phyloP scores from a whole-genome alignment of 2,797 vertebrate genomes.

The Syngnathus acus region DNA sequence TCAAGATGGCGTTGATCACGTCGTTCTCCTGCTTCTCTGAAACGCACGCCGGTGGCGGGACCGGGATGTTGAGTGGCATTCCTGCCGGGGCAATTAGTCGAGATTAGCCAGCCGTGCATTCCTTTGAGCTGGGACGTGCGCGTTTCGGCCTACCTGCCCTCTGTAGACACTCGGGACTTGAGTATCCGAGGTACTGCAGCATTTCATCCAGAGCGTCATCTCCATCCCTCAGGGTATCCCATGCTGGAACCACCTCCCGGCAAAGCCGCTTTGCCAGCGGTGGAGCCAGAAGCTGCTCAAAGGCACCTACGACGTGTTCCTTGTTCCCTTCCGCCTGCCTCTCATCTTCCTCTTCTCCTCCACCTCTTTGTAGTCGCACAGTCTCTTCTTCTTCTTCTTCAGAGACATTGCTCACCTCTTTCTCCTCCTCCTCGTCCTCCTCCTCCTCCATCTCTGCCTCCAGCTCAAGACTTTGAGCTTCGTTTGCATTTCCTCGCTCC shows the following conservation, averaged over 20 bases:
- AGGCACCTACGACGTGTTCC: conserved; percentile 30
- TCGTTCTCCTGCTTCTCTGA: conserved; percentile 98
- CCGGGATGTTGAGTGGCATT: conserved; percentile 89
- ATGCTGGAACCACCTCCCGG: conserved; percentile 85
- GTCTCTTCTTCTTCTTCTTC: conserved; percentile 58
- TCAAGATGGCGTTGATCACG: conserved; percentile 94
- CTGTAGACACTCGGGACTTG: conserved; percentile 95
- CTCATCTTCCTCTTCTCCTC: conserved; percentile 12
- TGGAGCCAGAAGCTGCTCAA: conserved; percentile 74
- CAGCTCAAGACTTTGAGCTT: conserved; percentile 41
- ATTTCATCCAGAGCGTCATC: conserved; percentile 93
- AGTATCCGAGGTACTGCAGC: conserved; percentile 91
- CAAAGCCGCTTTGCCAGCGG: conserved; percentile 79
- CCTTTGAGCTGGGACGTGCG: too few relatives aligned
- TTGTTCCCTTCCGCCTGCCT: conserved; percentile 24
- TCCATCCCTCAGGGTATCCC: conserved; percentile 86
- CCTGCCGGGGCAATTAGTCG: conserved; percentile 38
- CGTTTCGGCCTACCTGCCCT: conserved; percentile 71
- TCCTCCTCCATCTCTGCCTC: conserved; percentile 58
- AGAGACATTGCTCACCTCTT: conserved; percentile 47
- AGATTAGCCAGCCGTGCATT: conserved; percentile 3
- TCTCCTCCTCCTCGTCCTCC: conserved; percentile 45
- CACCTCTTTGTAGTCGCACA: conserved; percentile 56
- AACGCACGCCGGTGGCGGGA: conserved; percentile 86
- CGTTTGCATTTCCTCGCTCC: conserved; percentile 57